These are phyloP conservation scores for Cydia amplana DNA, from an alignment of 1,140 invertebrate genomes.

Conservation along the genomic window DNA sequence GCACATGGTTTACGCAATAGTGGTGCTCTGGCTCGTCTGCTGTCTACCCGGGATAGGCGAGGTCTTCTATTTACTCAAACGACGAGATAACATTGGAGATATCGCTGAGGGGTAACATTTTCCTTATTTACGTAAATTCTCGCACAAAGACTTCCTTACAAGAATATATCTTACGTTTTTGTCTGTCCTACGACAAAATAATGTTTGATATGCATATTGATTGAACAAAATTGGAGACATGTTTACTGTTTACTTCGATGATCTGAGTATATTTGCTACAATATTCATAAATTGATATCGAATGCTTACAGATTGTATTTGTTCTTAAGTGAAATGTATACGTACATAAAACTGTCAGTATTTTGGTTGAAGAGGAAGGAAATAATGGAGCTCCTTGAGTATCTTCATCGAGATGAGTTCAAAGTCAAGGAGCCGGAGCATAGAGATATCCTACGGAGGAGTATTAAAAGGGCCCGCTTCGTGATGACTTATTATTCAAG, in stretches of 20 bases:
- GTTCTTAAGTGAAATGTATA: slow-evolving; percentile 77
- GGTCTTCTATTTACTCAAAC: slow-evolving; percentile 67
- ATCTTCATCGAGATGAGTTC: slow-evolving; percentile 69
- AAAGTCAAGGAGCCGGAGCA: slow-evolving; percentile 68
- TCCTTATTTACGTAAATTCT: slow-evolving; percentile 35
- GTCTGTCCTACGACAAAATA: background rate
- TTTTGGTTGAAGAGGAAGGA: slow-evolving; percentile 73
- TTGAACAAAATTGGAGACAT: slow-evolving; percentile 23
- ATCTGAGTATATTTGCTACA: background rate
- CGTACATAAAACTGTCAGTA: slow-evolving; percentile 72
- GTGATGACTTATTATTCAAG: slow-evolving; percentile 72
- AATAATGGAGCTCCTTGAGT: slow-evolving; percentile 65
- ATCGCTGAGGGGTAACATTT: slow-evolving; percentile 71
- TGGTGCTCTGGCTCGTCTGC: slow-evolving; percentile 71
- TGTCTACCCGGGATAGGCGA: slow-evolving; percentile 73
- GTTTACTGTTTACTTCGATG: background rate
- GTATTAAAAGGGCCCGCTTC: slow-evolving; percentile 65
- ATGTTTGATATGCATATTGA: background rate
- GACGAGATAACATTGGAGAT: slow-evolving; percentile 69
- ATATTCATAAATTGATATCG: background rate
- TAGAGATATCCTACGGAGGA: slow-evolving; percentile 57
- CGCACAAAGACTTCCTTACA: background rate
- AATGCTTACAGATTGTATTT: slow-evolving; percentile 70
- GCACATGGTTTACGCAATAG: slow-evolving; percentile 57
- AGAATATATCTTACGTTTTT: background rate